phyloP scores from a whole-genome alignment of 2,113 vertebrate species.

The Tricholaema leucomelas region DNA sequence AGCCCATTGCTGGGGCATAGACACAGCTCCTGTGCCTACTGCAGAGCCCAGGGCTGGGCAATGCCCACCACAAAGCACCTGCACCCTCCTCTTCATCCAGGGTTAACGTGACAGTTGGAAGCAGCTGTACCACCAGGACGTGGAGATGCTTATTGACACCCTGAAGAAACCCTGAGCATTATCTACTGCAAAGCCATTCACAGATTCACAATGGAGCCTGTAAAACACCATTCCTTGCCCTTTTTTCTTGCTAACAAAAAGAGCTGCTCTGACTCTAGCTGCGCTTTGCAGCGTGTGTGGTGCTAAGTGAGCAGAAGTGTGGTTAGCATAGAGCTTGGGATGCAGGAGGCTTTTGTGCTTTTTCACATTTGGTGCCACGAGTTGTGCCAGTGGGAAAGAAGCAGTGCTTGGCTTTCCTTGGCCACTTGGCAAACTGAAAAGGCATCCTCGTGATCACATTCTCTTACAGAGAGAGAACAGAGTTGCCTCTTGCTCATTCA shows the following conservation, averaged over 20 bases:
- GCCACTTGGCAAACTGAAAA: neutral
- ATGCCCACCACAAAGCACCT: neutral
- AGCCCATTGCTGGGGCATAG: neutral
- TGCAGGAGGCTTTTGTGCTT: neutral
- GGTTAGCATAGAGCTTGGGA: neutral
- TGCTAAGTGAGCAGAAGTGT: neutral
- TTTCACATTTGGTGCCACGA: rapidly evolving
- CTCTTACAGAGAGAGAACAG: neutral
- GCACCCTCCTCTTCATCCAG: neutral
- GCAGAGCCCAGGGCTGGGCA: neutral
- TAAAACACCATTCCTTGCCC: neutral
- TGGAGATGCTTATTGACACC: neutral
- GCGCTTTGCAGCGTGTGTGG: neutral
- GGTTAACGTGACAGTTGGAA: rapidly evolving
- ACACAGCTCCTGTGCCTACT: rapidly evolving
- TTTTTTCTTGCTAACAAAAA: neutral
- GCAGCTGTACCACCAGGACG: neutral
- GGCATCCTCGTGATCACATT: neutral
- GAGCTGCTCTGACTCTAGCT: neutral
- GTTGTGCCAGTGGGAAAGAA: neutral
- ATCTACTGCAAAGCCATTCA: neutral
- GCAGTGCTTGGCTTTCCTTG: neutral
- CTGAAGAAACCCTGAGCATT: neutral
- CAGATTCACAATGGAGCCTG: neutral
- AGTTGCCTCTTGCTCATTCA: constrained; percentile 15